Percentiles rank a stretch among this genome's conserved stretches.
Evolutionary conservation across 2,888 invertebrate species (phyloP).

Genomic region (Diarsia dahlii): DNA sequence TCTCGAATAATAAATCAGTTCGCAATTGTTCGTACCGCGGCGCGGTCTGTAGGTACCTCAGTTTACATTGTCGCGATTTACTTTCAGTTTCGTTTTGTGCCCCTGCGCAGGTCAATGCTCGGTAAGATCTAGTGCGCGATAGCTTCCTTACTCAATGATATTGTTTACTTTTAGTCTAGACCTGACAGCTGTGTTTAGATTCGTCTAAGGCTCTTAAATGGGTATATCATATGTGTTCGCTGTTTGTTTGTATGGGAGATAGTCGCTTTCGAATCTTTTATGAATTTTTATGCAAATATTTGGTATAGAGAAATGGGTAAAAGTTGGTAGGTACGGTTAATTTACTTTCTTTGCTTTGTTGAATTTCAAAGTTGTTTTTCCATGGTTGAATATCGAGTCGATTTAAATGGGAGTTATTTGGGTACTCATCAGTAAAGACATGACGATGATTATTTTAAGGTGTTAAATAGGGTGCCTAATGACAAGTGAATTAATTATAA

Average conservation of each 20-base stretch:
- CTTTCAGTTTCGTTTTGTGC: slow-evolving; percentile 77
- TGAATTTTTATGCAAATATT: slow-evolving; percentile 54
- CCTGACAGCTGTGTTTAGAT: slow-evolving; percentile 34
- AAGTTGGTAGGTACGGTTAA: slow-evolving; percentile 18
- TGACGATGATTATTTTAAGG: not conserved
- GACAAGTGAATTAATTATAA: not conserved
- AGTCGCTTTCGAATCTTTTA: slow-evolving; percentile 40
- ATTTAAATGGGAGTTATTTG: not conserved
- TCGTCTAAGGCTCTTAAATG: slow-evolving; percentile 31
- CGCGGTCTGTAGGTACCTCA: slow-evolving; percentile 14
- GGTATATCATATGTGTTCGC: slow-evolving; percentile 18
- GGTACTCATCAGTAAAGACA: not conserved
- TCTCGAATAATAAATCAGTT: slow-evolving; percentile 42
- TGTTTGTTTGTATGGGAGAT: slow-evolving; percentile 28
- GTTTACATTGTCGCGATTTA: slow-evolving; percentile 72
- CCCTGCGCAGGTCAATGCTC: slow-evolving; percentile 74
- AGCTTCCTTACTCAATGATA: slow-evolving; percentile 67
- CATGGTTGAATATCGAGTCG: not conserved
- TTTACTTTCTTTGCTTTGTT: slow-evolving; percentile 17
- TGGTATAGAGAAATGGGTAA: slow-evolving; percentile 43
- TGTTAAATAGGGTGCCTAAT: not conserved
- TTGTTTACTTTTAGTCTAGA: slow-evolving; percentile 72
- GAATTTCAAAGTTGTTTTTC: slow-evolving; percentile 7
- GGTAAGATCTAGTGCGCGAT: slow-evolving; percentile 74
- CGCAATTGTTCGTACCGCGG: slow-evolving; percentile 11